Evolutionary conservation across 2,888 invertebrate species (phyloP), one percentile per base, ranked within the genome.

Genomic region (Anaspis maculata): DNA sequence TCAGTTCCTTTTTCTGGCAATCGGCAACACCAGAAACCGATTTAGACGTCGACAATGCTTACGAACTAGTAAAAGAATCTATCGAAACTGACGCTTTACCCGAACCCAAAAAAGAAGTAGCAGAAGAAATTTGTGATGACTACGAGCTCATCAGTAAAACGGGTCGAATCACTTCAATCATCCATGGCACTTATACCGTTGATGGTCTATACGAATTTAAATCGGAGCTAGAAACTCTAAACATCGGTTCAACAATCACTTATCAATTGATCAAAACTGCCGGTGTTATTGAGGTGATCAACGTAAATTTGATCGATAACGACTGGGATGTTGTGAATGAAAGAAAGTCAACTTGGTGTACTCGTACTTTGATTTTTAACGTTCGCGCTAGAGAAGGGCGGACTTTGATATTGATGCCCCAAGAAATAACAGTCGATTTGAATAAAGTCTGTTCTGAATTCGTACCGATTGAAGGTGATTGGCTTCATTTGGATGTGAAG

Each of bases 381-480:
- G 68, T 73, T 5, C 51, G 49, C 13, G 52, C 46, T 38, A 52
- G 70, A 9, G 48, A 63, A 12, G 64, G 62, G 11, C 52, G 72
- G 44, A 42, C 54, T 11, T 46, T 69, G 9, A 48, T 57, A 9
- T 67, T 81, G 1, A 71, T 72, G 31, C 72, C 75, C 7, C 68
- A 64, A 46, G 67, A 74, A 34, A 52, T 79, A n/a, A 67, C 61
- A 32, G 66, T 83, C 29, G 70, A 73, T 52, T 63, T 85, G 28
- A 77, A 84, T 53, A 60, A 69, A 27, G 70, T 81, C 1, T 62
- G 68, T 43, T 71, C 76, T 2, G 73, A 73, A 30, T 80, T 84
- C 57, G 59, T 82, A 23, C 84, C 84, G 2, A 61, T 76, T 11
- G 65, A 72, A 41, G 85, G 85, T 2, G 86, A 86, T 58, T 78